phyloP scores from a whole-genome alignment of 92 coral and sea anemone species.

The Zoanthus solanderi region DNA sequence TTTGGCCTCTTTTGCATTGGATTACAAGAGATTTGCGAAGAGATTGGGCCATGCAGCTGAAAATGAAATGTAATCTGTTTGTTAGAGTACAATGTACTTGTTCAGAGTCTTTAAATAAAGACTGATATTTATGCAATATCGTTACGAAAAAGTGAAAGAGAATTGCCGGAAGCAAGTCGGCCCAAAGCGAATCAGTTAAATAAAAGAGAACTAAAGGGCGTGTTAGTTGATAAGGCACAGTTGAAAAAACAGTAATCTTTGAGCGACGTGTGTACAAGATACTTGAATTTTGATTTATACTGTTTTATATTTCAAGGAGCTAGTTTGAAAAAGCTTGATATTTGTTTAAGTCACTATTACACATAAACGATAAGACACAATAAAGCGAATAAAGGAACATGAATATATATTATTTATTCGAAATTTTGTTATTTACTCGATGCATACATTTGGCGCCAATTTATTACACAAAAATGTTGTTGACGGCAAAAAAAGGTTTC shows the following conservation, averaged over 20 bases:
- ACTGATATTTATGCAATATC: neutral
- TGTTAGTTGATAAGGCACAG: neutral
- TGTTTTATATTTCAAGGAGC: neutral
- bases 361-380: neutral
- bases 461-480: neutral
- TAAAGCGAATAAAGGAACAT: neutral
- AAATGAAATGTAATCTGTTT: neutral
- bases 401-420: neutral
- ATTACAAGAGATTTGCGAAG: neutral
- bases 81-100: slow-evolving; percentile 1
- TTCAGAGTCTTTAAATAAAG: neutral
- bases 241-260: neutral
- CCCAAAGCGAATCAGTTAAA: neutral
- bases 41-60: slow-evolving; percentile 8
- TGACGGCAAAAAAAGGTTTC: neutral
- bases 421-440: neutral
- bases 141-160: neutral
- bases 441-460: neutral
- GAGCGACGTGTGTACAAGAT: neutral
- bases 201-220: neutral
- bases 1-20: neutral
- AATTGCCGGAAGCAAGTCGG: slow-evolving; percentile 11
- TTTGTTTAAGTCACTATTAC: neutral
- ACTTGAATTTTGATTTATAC: neutral
- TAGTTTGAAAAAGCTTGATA: neutral